A percentile compares a stretch with the other conserved stretches of the same genome.
phyloP scores from a whole-genome alignment of 30 jellyfish, hydroid and myxozoan genomes.

The Aurelia aurita complex sp. Pacific region DNA sequence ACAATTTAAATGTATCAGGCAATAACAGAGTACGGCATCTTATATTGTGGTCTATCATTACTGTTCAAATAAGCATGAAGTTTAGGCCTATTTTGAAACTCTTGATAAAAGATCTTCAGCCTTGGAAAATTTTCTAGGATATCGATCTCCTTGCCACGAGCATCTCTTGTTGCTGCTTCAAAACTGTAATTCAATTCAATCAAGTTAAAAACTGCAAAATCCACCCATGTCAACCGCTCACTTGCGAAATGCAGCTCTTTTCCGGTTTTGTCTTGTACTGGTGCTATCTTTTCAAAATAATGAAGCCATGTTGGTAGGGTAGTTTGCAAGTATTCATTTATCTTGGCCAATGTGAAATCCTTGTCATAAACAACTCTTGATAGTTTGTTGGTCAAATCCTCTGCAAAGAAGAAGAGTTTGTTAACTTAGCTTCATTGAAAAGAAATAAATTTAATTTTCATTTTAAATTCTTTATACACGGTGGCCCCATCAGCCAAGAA shows the following conservation, averaged over 20 bases:
- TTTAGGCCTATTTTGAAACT: slow-evolving; percentile 56
- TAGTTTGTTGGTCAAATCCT: slow-evolving; percentile 49
- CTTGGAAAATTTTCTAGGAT: slow-evolving; percentile 60
- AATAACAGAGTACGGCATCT: slow-evolving; percentile 39
- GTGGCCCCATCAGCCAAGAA: too few relatives aligned
- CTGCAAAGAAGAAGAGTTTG: slow-evolving; percentile 2
- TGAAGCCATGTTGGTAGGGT: slow-evolving; percentile 73
- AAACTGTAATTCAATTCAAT: slow-evolving; percentile 66
- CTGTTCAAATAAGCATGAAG: slow-evolving; percentile 56
- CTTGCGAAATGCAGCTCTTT: slow-evolving; percentile 75
- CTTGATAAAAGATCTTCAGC: slow-evolving; percentile 44
- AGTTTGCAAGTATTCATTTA: slow-evolving; percentile 62
- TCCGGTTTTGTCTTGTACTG: slow-evolving; percentile 37
- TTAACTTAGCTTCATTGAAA: too few relatives aligned
- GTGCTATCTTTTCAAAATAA: slow-evolving; percentile 76
- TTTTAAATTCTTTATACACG: too few relatives aligned
- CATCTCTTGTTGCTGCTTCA: slow-evolving; percentile 54
- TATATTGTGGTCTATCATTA: slow-evolving; percentile 38
- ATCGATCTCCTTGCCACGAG: slow-evolving; percentile 15
- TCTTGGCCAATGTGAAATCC: slow-evolving; percentile 56
- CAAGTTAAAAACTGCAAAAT: slow-evolving; percentile 74
- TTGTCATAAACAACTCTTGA: slow-evolving; percentile 57
- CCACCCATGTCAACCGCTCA: slow-evolving; percentile 89
- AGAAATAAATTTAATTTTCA: too few relatives aligned
- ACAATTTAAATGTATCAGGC: too few relatives aligned